These are phyloP conservation scores for Pseudeuparius sepicola DNA, from an alignment of 2,888 invertebrate genomes.

Conservation along the genomic window DNA sequence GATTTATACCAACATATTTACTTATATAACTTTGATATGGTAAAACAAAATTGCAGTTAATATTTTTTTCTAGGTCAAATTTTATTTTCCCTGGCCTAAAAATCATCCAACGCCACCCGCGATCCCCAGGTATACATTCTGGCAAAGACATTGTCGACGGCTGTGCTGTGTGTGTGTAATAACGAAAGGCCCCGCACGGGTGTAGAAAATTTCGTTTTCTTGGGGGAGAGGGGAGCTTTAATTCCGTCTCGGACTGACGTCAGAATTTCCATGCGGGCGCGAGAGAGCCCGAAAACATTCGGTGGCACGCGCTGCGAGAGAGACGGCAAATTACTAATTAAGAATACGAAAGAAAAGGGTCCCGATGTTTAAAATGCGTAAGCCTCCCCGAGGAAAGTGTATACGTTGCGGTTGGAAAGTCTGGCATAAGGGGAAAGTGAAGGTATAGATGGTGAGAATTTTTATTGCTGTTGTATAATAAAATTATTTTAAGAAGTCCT, in stretches of 20 bases:
- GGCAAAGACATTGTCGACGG: slow-evolving; percentile 27
- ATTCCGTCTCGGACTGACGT: slow-evolving; percentile 34
- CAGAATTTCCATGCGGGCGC: slow-evolving; percentile 39
- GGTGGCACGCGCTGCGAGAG: slow-evolving; percentile 36
- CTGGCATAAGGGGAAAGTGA: no score
- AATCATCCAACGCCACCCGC: no score
- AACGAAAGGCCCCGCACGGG: slow-evolving; percentile 41
- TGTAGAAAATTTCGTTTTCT: slow-evolving; percentile 42
- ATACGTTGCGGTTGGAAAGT: no score
- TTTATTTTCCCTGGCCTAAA: no score
- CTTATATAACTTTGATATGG: no score
- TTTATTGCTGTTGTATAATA: no score
- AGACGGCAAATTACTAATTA: slow-evolving; percentile 55
- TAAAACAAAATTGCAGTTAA: no score
- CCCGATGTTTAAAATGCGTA: slow-evolving; percentile 44
- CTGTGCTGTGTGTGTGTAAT: slow-evolving; percentile 31
- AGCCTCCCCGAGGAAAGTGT: slow-evolving; percentile 37
- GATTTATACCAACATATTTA: no score
- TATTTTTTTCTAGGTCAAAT: no score
- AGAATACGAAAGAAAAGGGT: slow-evolving; percentile 58
- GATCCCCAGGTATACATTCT: no score
- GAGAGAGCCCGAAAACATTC: slow-evolving; percentile 42
- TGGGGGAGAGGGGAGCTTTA: slow-evolving; percentile 34
- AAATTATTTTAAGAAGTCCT: no score
- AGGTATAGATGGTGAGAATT: no score